Percentiles rank a stretch among this genome's conserved stretches.
phyloP scores from a whole-genome alignment of 2,797 vertebrate genomes.

The Channallabes apus region DNA sequence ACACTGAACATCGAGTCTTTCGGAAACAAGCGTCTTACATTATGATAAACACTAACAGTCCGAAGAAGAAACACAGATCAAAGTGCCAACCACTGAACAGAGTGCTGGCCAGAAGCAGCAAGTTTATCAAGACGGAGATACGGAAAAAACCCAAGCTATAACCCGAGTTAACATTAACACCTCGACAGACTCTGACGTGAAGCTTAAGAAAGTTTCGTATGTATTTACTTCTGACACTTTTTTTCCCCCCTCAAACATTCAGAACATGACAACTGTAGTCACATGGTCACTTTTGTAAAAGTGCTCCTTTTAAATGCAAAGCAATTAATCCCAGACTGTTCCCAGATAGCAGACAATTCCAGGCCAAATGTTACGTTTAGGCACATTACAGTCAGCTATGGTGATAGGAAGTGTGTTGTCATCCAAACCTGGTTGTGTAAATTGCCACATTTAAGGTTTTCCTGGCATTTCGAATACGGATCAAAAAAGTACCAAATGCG shows the following conservation, averaged over 20 bases:
- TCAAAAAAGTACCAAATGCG: constrained; percentile 4
- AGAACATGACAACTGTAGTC: constrained; percentile 4
- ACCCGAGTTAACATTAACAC: constrained; percentile 30
- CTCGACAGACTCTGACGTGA: constrained; percentile 24
- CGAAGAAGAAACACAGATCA: constrained; percentile 35
- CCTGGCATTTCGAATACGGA: constrained; percentile 13
- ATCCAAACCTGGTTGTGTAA: constrained; percentile 13
- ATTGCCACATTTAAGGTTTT: constrained; percentile 25
- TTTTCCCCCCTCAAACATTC: background rate
- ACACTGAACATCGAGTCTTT: constrained; percentile 31
- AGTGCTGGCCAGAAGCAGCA: constrained; percentile 37
- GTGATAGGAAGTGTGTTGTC: background rate
- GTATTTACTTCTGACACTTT: constrained; percentile 25
- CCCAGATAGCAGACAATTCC: constrained; percentile 30
- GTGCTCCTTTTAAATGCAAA: background rate
- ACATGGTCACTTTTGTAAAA: constrained; percentile 1
- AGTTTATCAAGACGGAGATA: constrained; percentile 40
- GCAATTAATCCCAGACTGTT: constrained; percentile 9
- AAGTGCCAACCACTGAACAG: constrained; percentile 37
- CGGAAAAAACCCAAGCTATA: constrained; percentile 27
- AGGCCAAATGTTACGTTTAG: constrained; percentile 22
- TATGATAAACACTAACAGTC: constrained; percentile 48
- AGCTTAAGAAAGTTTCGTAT: constrained; percentile 30
- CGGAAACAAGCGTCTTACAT: constrained; percentile 22
- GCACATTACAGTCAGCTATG: constrained; percentile 28